Evolutionary conservation across 2,888 invertebrate species (phyloP).

Genomic region (Zonitis immaculata): DNA sequence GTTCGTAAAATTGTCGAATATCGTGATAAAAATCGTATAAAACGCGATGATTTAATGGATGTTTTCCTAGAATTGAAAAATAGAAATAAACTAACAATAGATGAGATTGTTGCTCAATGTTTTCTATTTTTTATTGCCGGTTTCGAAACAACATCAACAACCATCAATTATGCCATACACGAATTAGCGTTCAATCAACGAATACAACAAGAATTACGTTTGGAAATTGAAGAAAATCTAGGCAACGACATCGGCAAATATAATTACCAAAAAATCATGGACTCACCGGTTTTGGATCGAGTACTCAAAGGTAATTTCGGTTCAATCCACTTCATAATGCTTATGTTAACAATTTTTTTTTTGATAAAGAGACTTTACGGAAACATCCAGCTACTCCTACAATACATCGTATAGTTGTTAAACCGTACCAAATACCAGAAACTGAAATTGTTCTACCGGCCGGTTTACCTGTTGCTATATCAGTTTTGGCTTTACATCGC

Average conservation of each 20-base stretch:
- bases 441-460: conserved; percentile 35
- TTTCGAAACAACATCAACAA: conserved; percentile 51
- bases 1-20: conserved; percentile 48
- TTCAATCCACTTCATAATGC: background rate
- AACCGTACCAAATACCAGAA: conserved; percentile 33
- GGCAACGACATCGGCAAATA: conserved; percentile 13
- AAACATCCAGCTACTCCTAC: conserved; percentile 37
- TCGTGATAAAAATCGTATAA: conserved; percentile 47
- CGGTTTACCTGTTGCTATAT: conserved; percentile 37
- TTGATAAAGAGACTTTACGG: conserved; percentile 42
- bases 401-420: conserved; percentile 23
- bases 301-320: conserved; percentile 8
- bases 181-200: conserved; percentile 47
- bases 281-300: conserved; percentile 3
- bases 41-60: conserved; percentile 54
- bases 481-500: conserved; percentile 23
- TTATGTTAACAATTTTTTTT: conserved; percentile 5
- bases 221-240: conserved; percentile 10
- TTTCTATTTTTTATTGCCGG: conserved; percentile 51
- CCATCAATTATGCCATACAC: conserved; percentile 47
- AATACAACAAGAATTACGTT: conserved; percentile 42
- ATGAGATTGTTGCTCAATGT: conserved; percentile 48
- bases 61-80: conserved; percentile 48
- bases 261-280: background rate
- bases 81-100: background rate